These are phyloP conservation scores for Parochlus steinenii DNA, from an alignment of 2,888 invertebrate species.

Conservation along the genomic window DNA sequence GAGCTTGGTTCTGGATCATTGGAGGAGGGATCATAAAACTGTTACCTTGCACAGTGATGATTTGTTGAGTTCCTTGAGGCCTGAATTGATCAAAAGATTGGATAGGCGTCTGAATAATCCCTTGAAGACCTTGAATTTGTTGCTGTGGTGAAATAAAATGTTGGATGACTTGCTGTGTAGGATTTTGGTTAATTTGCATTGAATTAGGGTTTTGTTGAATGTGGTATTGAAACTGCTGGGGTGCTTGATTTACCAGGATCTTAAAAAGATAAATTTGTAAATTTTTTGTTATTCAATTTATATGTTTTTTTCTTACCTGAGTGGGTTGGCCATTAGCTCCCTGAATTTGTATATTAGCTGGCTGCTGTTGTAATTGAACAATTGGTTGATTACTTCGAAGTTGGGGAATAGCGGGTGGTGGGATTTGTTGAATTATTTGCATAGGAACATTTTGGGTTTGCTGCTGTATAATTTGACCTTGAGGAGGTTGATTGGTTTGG, in stretches of 20 bases:
- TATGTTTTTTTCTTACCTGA: too few relatives aligned
- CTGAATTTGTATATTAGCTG: constrained; percentile 9
- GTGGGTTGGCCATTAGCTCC: neutral
- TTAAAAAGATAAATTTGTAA: neutral
- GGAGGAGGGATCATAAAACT: constrained; percentile 20
- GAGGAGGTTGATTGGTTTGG: constrained; percentile 3
- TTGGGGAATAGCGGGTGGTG: constrained; percentile 1
- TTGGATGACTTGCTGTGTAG: constrained; percentile 16
- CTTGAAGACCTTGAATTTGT: constrained; percentile 16
- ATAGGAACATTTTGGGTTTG: constrained; percentile 8
- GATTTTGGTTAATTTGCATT: constrained; percentile 12
- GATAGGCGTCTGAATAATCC: constrained; percentile 14
- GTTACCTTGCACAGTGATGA: constrained; percentile 18
- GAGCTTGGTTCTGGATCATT: constrained; percentile 11
- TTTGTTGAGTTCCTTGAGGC: constrained; percentile 16
- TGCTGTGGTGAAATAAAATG: constrained; percentile 17
- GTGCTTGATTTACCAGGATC: constrained; percentile 15
- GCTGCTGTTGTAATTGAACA: constrained; percentile 16
- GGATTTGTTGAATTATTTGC: constrained; percentile 11
- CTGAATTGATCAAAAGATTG: constrained; percentile 14
- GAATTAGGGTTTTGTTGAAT: constrained; percentile 16
- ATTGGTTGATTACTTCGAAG: constrained; percentile 14
- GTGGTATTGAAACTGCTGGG: constrained; percentile 16
- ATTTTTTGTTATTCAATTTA: too few relatives aligned
- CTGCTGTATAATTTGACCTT: constrained; percentile 8